phyloP scores from a whole-genome alignment of 2,113 vertebrate genomes.

The Ptilorrhoa leucosticta region DNA sequence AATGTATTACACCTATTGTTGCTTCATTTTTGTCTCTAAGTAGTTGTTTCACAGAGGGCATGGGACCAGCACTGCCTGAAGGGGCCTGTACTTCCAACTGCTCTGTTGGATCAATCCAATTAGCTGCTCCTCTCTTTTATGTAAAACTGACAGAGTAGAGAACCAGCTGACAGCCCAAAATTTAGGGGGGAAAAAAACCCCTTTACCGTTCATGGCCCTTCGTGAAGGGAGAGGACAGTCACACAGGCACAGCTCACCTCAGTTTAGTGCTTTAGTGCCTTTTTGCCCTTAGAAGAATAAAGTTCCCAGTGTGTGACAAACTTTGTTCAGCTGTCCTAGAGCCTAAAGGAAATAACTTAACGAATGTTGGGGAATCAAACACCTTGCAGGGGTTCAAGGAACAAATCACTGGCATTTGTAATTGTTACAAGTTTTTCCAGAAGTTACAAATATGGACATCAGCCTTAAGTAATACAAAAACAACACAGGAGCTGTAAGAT shows the following conservation, averaged over 20 bases:
- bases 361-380: background rate
- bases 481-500: background rate
- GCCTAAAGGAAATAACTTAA: background rate
- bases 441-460: background rate
- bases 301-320: background rate
- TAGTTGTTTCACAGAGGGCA: background rate
- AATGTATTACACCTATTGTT: background rate
- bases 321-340: background rate
- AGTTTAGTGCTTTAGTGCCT: background rate
- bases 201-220: background rate
- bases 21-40: background rate
- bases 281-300: background rate
- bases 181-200: rapidly evolving
- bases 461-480: background rate
- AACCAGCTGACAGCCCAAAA: background rate
- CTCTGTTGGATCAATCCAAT: background rate
- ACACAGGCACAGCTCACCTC: background rate
- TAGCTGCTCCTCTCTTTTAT: background rate
- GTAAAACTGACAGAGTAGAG: too few species aligned
- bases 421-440: background rate
- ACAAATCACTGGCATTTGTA: background rate
- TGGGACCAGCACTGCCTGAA: background rate
- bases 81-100: background rate
- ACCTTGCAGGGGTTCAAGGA: background rate
- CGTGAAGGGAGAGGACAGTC: background rate